phyloP scores from a whole-genome alignment of 2,113 vertebrate species.

The Oryctolagus cuniculus region mOryCun1.1 NC_091438.1:121135001-121135500 shows the following conservation, averaged over 20 bases:
- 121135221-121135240: neutral
- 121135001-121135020: neutral
- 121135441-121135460: neutral
- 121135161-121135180: neutral
- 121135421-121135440: neutral
- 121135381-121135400: neutral
- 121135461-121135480: neutral
- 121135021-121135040: neutral
- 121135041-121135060: neutral
- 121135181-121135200: neutral
- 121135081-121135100: neutral
- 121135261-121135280: conserved; percentile 11
- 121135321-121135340: neutral
- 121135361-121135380: neutral
- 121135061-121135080: neutral
- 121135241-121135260: neutral
- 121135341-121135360: neutral
- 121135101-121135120: neutral
- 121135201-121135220: neutral
- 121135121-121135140: neutral
- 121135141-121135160: neutral
- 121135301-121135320: neutral
- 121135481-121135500: neutral
- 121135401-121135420: neutral
- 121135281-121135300: neutral